A percentile compares a stretch with the other conserved stretches of the same genome.
These are phyloP conservation scores for Trichosurus vulpecula DNA, from an alignment of 2,797 vertebrate species.

Conservation along the genomic window DNA sequence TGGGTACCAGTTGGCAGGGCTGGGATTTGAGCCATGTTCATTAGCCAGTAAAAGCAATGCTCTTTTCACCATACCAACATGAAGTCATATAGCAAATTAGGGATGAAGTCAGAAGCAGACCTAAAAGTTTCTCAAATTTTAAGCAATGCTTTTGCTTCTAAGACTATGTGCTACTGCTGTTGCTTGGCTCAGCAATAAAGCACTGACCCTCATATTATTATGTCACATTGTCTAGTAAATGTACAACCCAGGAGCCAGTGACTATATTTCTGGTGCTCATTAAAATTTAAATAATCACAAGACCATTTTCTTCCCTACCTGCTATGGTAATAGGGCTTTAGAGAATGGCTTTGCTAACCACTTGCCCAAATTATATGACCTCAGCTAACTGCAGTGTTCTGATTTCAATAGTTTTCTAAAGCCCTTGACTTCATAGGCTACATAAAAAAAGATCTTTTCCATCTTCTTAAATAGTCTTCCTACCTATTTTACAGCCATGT, in stretches of 20 bases:
- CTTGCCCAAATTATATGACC: neutral
- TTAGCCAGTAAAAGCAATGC: neutral
- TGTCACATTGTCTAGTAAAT: neutral
- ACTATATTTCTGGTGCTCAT: slow-evolving; percentile 1
- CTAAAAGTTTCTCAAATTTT: neutral
- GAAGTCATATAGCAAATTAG: neutral
- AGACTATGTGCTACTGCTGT: neutral
- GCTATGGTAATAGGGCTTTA: neutral
- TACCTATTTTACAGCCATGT: neutral
- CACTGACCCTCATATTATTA: neutral
- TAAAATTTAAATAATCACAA: slow-evolving; percentile 14
- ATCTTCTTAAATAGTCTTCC: slow-evolving; percentile 19
- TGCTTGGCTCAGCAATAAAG: neutral
- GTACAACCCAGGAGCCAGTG: neutral
- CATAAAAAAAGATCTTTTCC: neutral
- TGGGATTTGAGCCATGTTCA: neutral
- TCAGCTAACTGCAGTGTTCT: neutral
- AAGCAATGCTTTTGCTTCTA: neutral
- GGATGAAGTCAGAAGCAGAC: neutral
- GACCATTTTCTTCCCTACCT: slow-evolving; percentile 1
- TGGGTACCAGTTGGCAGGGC: neutral
- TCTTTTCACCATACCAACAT: neutral
- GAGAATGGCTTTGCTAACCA: slow-evolving; percentile 9
- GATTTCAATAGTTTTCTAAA: neutral
- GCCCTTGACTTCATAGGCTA: neutral